Evolutionary conservation across 2,113 vertebrate genomes (phyloP), one percentile per base, ranked within the genome.

Genomic region (Zosterops hypoxanthus): DNA sequence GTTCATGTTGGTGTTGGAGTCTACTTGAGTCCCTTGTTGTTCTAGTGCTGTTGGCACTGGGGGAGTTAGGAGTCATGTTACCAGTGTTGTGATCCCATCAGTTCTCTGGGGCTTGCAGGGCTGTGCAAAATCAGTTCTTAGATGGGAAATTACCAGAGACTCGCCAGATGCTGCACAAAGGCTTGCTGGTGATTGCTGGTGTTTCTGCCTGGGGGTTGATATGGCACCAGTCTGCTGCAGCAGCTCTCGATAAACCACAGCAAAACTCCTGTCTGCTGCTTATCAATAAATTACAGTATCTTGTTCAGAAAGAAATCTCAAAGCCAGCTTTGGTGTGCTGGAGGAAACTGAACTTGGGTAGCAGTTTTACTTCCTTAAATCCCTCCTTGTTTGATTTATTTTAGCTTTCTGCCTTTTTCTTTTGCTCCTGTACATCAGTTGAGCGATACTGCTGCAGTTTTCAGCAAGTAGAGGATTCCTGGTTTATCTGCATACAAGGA

Each of bases 121-220:
- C 92, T 96, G 90, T 96, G 79, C 90, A 94, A 77, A 92, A 90
- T 94, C 93, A 94, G 71, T 88, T 75, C 86, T 90, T 71, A 68
- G 60, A 64, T 92, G 76, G 95, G 88, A 96, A 96, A 93, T 94
- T 78, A 88, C 82, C 88, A 57, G 82, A 88, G 93, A 95, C 85
- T 92, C 3, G 2, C 64, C 96, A 94, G 95, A 94, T 94, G 90
- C 69, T 2, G 9, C 63, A 49, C 82, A 46, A 78, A 92, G 82
- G 28, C 78, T 94, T 92, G 82, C n/a, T 80, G 39, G 50, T 36
- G 94, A 66, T 90, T 88, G 60, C 60, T 3, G 24, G 65, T 78
- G 42, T 84, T 88, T 52, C 83, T 81, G 55, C 82, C 39, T 57
- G 33, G 6, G 80, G 69, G 79, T 64, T 88, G 76, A 77, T 83